Conservation (phyloP, 1,140 invertebrate genomes). For the Bombus ignitus region DNA sequence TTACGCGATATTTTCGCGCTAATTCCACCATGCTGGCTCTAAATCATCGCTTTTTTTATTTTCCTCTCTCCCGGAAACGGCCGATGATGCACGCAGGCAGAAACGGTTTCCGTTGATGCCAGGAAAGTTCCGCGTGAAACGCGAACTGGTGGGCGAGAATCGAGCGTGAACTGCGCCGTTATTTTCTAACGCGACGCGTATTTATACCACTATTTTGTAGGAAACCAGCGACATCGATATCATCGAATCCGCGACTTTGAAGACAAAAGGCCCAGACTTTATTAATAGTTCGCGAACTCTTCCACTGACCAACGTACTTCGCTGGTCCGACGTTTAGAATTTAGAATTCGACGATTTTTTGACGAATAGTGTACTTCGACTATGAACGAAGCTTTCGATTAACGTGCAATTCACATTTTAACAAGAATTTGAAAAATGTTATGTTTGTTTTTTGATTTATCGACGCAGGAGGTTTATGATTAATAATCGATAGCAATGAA, state of each 20-base stretch:
- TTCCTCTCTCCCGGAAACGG: too few species aligned
- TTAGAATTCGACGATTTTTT: too few species aligned
- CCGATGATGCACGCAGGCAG: not conserved
- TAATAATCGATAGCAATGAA: too few species aligned
- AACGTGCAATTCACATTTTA: too few species aligned
- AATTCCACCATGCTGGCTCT: not conserved
- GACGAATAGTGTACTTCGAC: too few species aligned
- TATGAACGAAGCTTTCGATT: too few species aligned
- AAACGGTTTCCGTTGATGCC: constrained; percentile 7
- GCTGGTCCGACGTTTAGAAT: too few species aligned
- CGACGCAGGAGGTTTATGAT: too few species aligned
- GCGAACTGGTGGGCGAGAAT: constrained; percentile 44
- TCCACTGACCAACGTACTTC: constrained; percentile 34
- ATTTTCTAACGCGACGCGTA: constrained; percentile 59
- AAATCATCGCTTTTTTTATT: not conserved
- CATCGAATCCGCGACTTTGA: constrained; percentile 67
- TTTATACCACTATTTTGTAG: constrained; percentile 65
- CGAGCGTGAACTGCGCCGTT: constrained; percentile 27
- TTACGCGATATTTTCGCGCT: not conserved
- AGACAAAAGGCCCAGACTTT: constrained; percentile 59
- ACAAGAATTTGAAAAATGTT: too few species aligned
- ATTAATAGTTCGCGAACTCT: constrained; percentile 71
- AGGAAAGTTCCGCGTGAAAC: constrained; percentile 2
- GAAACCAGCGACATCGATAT: constrained; percentile 49
- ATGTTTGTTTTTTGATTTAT: too few species aligned